These are phyloP conservation scores for Bilobella aurantiaca DNA, from an alignment of 1,140 invertebrate species.

Conservation along the genomic window DNA sequence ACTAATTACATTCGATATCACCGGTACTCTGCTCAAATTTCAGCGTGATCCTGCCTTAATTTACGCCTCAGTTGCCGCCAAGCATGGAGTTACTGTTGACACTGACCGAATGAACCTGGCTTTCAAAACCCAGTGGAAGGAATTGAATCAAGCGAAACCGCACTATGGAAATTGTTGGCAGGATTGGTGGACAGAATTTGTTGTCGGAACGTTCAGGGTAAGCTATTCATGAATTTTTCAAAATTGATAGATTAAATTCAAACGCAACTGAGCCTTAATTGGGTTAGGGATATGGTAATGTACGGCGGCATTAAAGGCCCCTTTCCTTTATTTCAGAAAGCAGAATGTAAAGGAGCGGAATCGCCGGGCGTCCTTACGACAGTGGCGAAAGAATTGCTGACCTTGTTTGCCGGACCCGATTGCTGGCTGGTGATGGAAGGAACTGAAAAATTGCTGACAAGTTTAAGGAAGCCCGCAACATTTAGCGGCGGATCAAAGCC, in stretches of 20 bases:
- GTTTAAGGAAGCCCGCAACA: too few relatives aligned
- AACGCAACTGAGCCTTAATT: too few relatives aligned
- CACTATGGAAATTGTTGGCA: conserved; percentile 68
- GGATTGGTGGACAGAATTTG: conserved; percentile 67
- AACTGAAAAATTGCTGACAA: conserved; percentile 51
- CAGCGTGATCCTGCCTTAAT: conserved; percentile 56
- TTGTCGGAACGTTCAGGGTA: conserved; percentile 52
- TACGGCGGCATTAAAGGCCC: too few relatives aligned
- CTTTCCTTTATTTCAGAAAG: too few relatives aligned
- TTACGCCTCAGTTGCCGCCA: conserved; percentile 56
- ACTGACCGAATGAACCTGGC: conserved; percentile 48
- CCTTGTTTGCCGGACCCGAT: too few relatives aligned
- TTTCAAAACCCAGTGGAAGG: conserved; percentile 53
- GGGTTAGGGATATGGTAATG: too few relatives aligned
- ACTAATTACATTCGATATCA: conserved; percentile 77
- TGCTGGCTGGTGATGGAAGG: too few relatives aligned
- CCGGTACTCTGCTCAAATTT: conserved; percentile 67
- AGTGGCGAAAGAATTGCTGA: too few relatives aligned
- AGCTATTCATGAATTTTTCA: not conserved
- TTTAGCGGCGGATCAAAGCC: conserved; percentile 38
- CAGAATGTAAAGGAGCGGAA: too few relatives aligned
- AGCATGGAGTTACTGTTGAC: conserved; percentile 56
- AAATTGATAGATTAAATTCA: too few relatives aligned
- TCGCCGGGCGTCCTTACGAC: too few relatives aligned
- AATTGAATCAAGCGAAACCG: conserved; percentile 56